Evolutionary conservation across 2,113 vertebrate genomes (phyloP).

Genomic region (Sigmodon hispidus): DNA sequence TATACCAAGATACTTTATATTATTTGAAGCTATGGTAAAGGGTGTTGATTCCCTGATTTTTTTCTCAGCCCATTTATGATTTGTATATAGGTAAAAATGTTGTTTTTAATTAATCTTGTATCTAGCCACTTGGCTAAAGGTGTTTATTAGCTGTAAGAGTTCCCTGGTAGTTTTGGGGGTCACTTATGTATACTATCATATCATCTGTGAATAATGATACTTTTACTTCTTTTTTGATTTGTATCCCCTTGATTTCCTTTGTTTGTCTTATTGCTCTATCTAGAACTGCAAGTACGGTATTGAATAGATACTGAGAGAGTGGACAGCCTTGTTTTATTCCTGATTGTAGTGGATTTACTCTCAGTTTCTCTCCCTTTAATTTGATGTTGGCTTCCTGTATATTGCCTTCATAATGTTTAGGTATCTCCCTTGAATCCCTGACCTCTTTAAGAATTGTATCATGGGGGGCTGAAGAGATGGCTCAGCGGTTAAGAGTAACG

Average conservation of each 20-base stretch:
- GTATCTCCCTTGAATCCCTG: neutral
- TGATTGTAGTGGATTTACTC: neutral
- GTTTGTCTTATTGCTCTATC: neutral
- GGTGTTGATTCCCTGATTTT: neutral
- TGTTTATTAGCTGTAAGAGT: neutral
- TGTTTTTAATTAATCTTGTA: neutral
- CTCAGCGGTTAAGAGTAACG: too few species aligned
- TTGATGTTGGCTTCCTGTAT: neutral
- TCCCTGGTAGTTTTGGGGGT: neutral
- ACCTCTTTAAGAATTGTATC: neutral
- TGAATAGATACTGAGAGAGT: too few species aligned
- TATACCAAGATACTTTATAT: neutral
- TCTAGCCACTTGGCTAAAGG: neutral
- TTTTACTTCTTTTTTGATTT: neutral
- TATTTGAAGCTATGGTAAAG: neutral
- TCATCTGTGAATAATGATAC: neutral
- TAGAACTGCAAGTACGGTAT: neutral
- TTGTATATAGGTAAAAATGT: neutral
- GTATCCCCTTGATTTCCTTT: neutral
- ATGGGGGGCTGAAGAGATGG: too few species aligned
- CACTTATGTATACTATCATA: neutral
- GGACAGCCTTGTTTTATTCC: neutral
- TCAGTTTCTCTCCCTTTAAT: neutral
- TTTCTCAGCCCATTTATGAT: neutral
- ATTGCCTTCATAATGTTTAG: neutral